Conservation (phyloP, 1,140 invertebrate species). For the Drosophila setifemur region DNA sequence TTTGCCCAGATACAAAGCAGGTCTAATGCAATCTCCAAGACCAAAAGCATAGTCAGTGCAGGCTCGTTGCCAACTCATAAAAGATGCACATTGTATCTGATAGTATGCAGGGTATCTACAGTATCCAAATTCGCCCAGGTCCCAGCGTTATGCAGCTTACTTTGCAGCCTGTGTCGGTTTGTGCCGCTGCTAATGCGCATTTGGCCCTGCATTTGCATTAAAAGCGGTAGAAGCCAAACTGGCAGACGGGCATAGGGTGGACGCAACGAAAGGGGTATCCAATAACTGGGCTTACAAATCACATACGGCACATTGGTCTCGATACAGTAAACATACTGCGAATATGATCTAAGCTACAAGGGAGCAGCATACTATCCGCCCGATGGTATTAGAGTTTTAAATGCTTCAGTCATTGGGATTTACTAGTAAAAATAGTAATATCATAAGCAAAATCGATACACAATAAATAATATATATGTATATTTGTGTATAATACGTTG, state of each 20-base stretch:
- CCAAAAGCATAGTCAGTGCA: slow-evolving; percentile 14
- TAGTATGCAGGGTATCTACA: slow-evolving; percentile 34
- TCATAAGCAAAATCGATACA: no score
- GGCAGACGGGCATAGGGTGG: slow-evolving; percentile 9
- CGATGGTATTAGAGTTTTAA: no score
- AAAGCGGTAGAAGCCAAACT: slow-evolving; percentile 54
- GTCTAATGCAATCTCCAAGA: slow-evolving; percentile 30
- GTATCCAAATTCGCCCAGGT: not conserved
- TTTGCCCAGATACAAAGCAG: slow-evolving; percentile 75
- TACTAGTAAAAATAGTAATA: no score
- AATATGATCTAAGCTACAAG: no score
- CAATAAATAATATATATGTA: no score
- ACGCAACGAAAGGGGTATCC: not conserved
- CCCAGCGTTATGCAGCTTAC: slow-evolving; percentile 43
- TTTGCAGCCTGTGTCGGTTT: slow-evolving; percentile 56
- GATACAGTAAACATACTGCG: not conserved
- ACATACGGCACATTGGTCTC: slow-evolving; percentile 25
- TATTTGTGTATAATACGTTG: no score
- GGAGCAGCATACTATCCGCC: no score
- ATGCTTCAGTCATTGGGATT: no score
- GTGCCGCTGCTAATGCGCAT: slow-evolving; percentile 67
- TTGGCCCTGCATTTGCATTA: slow-evolving; percentile 74
- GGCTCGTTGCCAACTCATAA: slow-evolving; percentile 58
- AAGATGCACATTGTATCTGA: slow-evolving; percentile 70
- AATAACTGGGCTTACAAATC: slow-evolving; percentile 29